A percentile compares a stretch with the other conserved stretches of the same genome.
Evolutionary conservation across 1,140 invertebrate genomes (phyloP).

Genomic region (Lamellibrachia luymesi): DNA sequence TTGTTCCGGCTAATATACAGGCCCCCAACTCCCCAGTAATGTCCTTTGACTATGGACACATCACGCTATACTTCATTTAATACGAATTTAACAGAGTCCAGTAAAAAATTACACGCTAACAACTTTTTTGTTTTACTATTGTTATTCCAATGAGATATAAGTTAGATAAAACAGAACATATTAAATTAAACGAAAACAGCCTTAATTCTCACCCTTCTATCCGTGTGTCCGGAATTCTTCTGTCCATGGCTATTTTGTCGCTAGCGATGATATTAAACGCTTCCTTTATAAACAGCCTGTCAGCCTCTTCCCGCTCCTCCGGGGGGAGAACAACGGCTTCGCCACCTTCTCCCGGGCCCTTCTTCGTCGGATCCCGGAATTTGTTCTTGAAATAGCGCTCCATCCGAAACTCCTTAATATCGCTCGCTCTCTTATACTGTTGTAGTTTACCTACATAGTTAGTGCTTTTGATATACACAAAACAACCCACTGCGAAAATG

Average conservation of each 20-base stretch:
- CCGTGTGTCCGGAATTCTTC: conserved; percentile 76
- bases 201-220: conserved; percentile 63
- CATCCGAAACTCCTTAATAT: conserved; percentile 21
- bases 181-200: too few species aligned
- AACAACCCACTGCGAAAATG: not conserved
- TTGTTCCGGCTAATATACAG: too few species aligned
- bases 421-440: not conserved
- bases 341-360: conserved; percentile 48
- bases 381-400: conserved; percentile 18
- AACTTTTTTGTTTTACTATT: too few species aligned
- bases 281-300: conserved; percentile 67
- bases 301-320: conserved; percentile 58
- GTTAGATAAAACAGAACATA: too few species aligned
- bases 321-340: conserved; percentile 54
- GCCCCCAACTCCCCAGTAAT: too few species aligned
- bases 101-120: too few species aligned
- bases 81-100: too few species aligned
- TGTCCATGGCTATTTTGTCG: conserved; percentile 78
- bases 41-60: too few species aligned
- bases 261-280: conserved; percentile 84
- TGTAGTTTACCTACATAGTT: not conserved
- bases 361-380: conserved; percentile 12
- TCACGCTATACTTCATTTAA: too few species aligned
- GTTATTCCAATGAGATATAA: too few species aligned
- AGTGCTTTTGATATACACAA: not conserved